Evolutionary conservation across 53 echinoderm and acorn worm genomes (phyloP), one percentile per base, ranked within the genome.

Genomic region (Astropecten irregularis): DNA sequence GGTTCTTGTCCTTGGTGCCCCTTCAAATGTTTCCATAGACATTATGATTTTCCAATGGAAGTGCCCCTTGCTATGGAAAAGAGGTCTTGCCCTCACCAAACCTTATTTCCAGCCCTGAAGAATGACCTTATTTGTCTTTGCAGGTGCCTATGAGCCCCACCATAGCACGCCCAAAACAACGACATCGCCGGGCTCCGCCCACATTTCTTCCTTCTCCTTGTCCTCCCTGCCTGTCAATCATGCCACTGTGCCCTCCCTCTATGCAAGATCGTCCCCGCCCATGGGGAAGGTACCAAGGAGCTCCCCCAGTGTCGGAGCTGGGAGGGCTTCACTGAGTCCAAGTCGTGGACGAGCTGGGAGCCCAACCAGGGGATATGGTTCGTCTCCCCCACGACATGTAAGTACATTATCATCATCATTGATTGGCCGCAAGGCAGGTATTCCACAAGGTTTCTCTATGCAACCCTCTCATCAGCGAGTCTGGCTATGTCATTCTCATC

Each of bases 121-220:
- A n/a, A n/a, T n/a, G n/a, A n/a, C n/a, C n/a, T n/a, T n/a, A n/a
- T n/a, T n/a, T n/a, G n/a, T n/a, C n/a, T n/a, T n/a, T n/a, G n/a
- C n/a, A n/a, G 38, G 59, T 58, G 58, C 57, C 59, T 76, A 88
- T 28, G 77, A 85, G 51, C 85, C 92, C 3, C 86, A 77, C 66
- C 89, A 89, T 73, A 85, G 86, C 60, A 89, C 89, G 3, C 92
- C 89, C 47, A 85, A 81, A 66, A n/a, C 86, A n/a, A 88, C 81
- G 55, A n/a, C 85, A 32, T 62, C 85, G 23, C 35, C 69, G 18
- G 86, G 51, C 50, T 42, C 52, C 40, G 66, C 71, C 67, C 79
- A 59, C 31, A 49, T 53, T 48, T 84, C 73, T 42, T 89, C 82
- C 49, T 69, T 47, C 69, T 77, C 82, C 40, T 21, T 60, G 29